These are phyloP conservation scores for Drosophila varians DNA, from an alignment of 1,140 invertebrate species.

Conservation along the genomic window DNA sequence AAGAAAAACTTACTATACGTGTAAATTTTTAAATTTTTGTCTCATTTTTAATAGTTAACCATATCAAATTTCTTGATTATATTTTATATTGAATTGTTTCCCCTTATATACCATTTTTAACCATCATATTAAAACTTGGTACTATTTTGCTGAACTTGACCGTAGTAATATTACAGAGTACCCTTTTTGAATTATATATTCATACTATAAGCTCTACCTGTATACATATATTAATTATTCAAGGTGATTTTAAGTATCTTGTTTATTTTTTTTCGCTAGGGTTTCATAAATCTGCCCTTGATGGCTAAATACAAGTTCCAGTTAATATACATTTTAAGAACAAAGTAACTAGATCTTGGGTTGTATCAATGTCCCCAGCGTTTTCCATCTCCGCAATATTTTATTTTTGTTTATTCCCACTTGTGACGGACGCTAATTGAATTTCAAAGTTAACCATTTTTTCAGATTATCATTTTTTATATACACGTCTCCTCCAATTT, in stretches of 20 bases:
- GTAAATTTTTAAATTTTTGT: background rate
- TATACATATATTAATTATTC: conserved; percentile 15
- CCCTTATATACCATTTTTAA: no score
- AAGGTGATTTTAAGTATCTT: conserved; percentile 11
- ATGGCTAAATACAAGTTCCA: background rate
- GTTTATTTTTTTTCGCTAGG: background rate
- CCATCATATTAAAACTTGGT: background rate
- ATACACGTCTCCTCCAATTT: conserved; percentile 11
- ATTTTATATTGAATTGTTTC: no score
- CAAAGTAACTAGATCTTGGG: background rate
- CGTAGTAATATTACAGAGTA: background rate
- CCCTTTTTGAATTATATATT: conserved; percentile 31
- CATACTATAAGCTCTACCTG: no score
- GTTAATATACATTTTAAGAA: background rate
- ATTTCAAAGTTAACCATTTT: conserved; percentile 34
- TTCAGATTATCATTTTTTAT: conserved; percentile 4
- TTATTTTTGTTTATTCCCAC: background rate
- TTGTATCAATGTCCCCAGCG: no score
- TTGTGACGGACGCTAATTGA: conserved; percentile 36
- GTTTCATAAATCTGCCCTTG: background rate
- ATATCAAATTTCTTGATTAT: no score
- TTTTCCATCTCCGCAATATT: background rate
- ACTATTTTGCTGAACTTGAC: background rate
- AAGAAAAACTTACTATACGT: no score
- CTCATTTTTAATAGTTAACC: no score